Percentiles rank a stretch among this genome's conserved stretches.
Conservation (phyloP, 2,113 vertebrate genomes). For the Coregonus clupeaformis region DNA sequence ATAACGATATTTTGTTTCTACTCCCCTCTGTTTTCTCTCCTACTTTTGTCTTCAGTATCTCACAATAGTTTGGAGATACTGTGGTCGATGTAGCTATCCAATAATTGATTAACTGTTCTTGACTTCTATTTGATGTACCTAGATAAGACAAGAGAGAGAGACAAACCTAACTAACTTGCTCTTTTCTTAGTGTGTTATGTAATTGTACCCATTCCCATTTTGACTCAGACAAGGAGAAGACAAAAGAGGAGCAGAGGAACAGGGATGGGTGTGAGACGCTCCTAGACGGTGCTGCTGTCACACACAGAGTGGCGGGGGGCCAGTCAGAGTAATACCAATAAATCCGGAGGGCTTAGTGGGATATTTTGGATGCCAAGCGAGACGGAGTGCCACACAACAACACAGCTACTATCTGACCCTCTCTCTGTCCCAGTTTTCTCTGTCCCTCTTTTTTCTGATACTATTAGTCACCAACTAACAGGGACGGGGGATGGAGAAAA, state of each 20-base stretch:
- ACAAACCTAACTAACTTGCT: neutral
- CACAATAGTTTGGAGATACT: too few relatives aligned
- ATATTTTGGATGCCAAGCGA: conserved; percentile 3
- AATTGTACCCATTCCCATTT: neutral
- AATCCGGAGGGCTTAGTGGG: neutral
- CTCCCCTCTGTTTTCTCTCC: too few relatives aligned
- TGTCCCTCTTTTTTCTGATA: neutral
- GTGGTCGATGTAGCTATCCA: neutral
- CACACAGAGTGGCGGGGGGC: neutral
- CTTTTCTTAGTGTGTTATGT: neutral
- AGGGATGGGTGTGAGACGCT: neutral
- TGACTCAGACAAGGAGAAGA: neutral
- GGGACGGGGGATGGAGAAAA: neutral
- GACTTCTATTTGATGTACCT: neutral
- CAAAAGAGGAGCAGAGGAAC: neutral
- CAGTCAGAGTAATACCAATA: neutral
- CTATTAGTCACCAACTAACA: neutral
- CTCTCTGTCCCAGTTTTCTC: neutral
- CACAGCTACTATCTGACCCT: neutral
- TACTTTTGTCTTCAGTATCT: too few relatives aligned
- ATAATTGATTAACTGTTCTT: neutral
- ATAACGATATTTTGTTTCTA: too few relatives aligned
- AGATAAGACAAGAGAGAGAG: neutral
- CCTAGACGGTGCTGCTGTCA: neutral
- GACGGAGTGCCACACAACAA: neutral